Evolutionary conservation across 2,797 vertebrate genomes (phyloP), one percentile per base, ranked within the genome.

Genomic region (Muraenolepis orangiensis): DNA sequence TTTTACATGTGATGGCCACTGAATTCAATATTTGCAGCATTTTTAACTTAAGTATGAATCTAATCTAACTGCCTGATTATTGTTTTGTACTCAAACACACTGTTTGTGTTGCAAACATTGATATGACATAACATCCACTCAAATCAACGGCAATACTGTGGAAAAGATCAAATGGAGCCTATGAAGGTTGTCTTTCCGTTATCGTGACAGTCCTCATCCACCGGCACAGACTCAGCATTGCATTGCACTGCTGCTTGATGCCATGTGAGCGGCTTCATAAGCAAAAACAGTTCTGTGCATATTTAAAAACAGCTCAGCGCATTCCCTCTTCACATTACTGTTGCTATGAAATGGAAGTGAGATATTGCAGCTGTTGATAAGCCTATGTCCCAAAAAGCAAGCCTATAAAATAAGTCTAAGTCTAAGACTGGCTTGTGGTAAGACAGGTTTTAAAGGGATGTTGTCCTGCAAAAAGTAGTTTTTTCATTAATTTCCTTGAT

Each of bases 91-190:
- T 7, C 32, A 34, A n/a, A 57, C 51, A 38, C 51, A 64, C 26
- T 64, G 0, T 61, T 61, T 61, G n/a, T n/a, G 20, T 61, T 61
- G n/a, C n/a, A 61, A 7, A n/a, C 51, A 81, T 76, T 76, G 32
- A 78, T 84, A 82, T 81, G 83, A 84, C 78, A 72, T 79, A 78
- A 83, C 84, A n/a, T 80, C 86, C 80, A 86, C 66, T 29, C 84
- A 82, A 84, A 75, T 85, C 32, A 64, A 30, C 10, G 18, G 12
- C 5, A 31, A 31, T 29, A 67, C 12, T 26, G 23, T 11, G 57
- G 57, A n/a, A 64, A 26, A 26, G 8, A n/a, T 64, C n/a, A 28
- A 26, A 10, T 2, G n/a, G 12, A 11, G 57, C 23, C 57, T 26
- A 26, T 12, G 23, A 23, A 26, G 12, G 57, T 26, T 26, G 23